Evolutionary conservation across 2,797 vertebrate genomes (phyloP).

Genomic region (Fratercula arctica): DNA sequence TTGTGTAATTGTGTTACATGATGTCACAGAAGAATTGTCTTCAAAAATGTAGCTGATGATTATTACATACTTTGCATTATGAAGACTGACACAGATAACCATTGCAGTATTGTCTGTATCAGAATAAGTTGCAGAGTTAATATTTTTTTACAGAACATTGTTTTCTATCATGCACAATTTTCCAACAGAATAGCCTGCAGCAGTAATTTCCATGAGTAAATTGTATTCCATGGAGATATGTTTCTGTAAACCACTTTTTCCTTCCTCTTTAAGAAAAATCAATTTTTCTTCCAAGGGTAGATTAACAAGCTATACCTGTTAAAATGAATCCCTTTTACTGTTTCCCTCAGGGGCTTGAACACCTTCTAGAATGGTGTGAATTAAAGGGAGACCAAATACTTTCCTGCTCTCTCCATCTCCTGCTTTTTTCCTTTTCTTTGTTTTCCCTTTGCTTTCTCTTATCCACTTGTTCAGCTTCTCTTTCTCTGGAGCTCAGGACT

Average conservation of each 20-base stretch:
- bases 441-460: neutral
- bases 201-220: neutral
- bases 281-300: neutral
- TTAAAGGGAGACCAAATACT: neutral
- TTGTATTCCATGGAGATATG: neutral
- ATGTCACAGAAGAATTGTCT: neutral
- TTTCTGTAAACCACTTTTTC: conserved; percentile 20
- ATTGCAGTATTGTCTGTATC: neutral
- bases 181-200: neutral
- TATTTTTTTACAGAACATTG: neutral
- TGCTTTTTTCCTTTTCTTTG: neutral
- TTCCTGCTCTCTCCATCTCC: neutral
- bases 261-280: conserved; percentile 28
- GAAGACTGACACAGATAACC: neutral
- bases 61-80: neutral
- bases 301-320: conserved; percentile 31
- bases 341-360: conserved; percentile 2
- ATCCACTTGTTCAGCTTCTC: neutral
- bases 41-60: neutral
- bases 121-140: neutral
- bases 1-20: neutral
- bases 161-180: neutral
- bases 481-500: neutral
- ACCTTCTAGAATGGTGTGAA: conserved; percentile 9
- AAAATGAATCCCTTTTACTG: neutral